Evolutionary conservation across 2,113 vertebrate species (phyloP).

Genomic region (Camelus bactrianus): DNA sequence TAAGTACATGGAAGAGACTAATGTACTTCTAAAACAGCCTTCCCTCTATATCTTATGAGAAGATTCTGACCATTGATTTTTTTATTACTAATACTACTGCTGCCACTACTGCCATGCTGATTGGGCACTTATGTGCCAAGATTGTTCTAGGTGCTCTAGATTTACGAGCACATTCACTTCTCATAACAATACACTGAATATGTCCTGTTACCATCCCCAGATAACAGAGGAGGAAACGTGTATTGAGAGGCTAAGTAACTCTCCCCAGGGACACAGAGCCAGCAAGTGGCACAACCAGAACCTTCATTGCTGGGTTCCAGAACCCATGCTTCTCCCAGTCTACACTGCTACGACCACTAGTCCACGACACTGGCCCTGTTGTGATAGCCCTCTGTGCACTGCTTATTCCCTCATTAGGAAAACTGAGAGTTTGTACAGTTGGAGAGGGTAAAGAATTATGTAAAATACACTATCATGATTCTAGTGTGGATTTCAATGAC

Average conservation of each 20-base stretch:
- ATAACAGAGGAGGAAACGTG: neutral
- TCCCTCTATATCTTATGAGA: neutral
- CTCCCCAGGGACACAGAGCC: neutral
- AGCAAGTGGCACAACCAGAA: neutral
- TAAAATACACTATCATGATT: neutral
- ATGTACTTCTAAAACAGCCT: neutral
- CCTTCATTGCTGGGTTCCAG: neutral
- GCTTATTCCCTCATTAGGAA: neutral
- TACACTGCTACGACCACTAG: neutral
- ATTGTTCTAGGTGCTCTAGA: neutral
- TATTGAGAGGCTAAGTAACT: neutral
- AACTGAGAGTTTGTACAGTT: neutral
- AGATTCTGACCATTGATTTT: conserved; percentile 1
- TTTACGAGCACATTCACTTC: neutral
- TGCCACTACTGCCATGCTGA: neutral
- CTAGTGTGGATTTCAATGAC: neutral
- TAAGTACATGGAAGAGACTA: neutral
- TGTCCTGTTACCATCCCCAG: neutral
- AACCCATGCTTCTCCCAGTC: neutral
- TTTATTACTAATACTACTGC: neutral
- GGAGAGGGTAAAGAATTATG: neutral
- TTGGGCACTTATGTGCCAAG: neutral
- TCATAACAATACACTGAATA: neutral
- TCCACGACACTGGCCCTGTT: no score
- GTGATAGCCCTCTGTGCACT: neutral